Evolutionary conservation across 2,888 invertebrate species (phyloP), one percentile per base, ranked within the genome.

Genomic region (Macrosoma leucophasiata): DNA sequence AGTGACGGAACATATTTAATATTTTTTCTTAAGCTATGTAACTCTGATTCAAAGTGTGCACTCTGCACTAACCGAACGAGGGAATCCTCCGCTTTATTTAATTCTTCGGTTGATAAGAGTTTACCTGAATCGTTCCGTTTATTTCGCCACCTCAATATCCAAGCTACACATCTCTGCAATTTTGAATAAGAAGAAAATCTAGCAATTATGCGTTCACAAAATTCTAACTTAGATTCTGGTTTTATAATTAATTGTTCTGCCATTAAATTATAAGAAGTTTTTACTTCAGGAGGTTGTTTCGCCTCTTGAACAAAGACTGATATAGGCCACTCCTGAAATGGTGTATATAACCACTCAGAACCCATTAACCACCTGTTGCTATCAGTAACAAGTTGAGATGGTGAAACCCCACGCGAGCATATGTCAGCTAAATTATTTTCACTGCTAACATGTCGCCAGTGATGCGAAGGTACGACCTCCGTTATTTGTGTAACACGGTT

Each of bases 401-500:
- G 37, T 8, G 7, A n/a, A 1, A 24, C 29, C 7, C 37, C 37
- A 5, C 37, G 37, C 2, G 37, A 37, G n/a, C 37, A 18, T 2
- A 32, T 10, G 11, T 38, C 33, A 1, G 33, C 38, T 5, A 11
- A 2, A 9, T 33, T 33, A 8, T 19, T 22, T 14, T 33, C 33
- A 17, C 26, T 33, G 11, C 10, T 24, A 3, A 36, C 33, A 17
- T 40, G 36, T 13, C 6, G 18, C 33, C 33, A 36, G 4, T 26
- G 8, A 2, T 17, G 11, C 1, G n/a, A n/a, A n/a, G 41, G 28
- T 3, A 41, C 10, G 3, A 15, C 13, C 3, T 37, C 37, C 2
- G 14, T 23, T 3, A 41, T 31, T 22, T 41, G 13, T 3, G 17
- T 25, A 20, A 37, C 37, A 15, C 39, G 30, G 14, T 13, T 39